A percentile compares a stretch with the other conserved stretches of the same genome.
These are phyloP conservation scores for Oppia nitens DNA, from an alignment of 1,140 invertebrate species.

Conservation along the genomic window DNA sequence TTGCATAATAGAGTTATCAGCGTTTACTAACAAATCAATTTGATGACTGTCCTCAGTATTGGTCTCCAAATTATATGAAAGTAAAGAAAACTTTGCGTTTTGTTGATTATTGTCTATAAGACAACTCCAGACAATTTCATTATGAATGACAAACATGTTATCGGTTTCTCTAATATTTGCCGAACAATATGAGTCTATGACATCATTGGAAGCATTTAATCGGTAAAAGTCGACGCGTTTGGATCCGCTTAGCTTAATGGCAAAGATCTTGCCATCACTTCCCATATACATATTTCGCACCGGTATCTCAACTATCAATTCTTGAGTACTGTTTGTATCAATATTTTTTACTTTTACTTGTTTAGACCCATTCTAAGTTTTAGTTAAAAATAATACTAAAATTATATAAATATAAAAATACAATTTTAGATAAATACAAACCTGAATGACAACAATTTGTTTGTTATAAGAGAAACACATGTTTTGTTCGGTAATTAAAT, in stretches of 20 bases:
- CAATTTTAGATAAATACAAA: constrained; percentile 12
- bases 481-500: constrained; percentile 63
- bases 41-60: background rate
- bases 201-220: background rate
- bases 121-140: background rate
- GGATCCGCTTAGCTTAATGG: constrained; percentile 1
- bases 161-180: background rate
- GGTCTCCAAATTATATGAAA: background rate
- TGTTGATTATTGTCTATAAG: background rate
- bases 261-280: background rate
- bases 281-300: background rate
- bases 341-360: background rate
- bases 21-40: background rate
- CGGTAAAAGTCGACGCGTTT: background rate
- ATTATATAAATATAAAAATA: background rate
- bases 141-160: background rate
- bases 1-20: background rate
- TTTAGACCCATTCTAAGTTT: constrained; percentile 5
- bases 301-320: background rate
- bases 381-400: background rate
- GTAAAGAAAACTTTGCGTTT: background rate
- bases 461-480: constrained; percentile 56
- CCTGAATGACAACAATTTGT: constrained; percentile 38
- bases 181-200: background rate
- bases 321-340: background rate